These are phyloP conservation scores for Periophthalmus magnuspinnatus DNA, from an alignment of 2,797 vertebrate genomes.

Conservation along the genomic window DNA sequence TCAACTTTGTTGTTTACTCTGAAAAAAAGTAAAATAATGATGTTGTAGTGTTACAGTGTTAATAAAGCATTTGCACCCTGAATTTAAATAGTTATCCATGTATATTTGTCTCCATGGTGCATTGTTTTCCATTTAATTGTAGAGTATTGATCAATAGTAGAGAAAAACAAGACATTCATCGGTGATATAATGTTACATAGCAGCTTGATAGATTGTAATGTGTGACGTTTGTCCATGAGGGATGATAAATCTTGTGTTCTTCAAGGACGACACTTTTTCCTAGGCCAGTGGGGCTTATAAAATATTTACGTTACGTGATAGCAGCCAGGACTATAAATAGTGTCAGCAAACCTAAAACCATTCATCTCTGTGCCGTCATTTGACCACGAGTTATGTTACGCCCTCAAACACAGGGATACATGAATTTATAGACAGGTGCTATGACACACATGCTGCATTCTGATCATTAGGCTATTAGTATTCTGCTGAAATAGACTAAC, in stretches of 20 bases:
- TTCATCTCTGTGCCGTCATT: slow-evolving; percentile 5
- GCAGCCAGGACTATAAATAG: slow-evolving; percentile 57
- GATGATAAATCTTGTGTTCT: slow-evolving; percentile 32
- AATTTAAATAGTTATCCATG: background rate
- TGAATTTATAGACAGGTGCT: slow-evolving; percentile 12
- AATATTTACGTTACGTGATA: slow-evolving; percentile 56
- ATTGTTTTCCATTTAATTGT: background rate
- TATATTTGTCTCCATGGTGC: background rate
- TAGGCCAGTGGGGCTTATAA: slow-evolving; percentile 35
- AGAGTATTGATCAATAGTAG: background rate
- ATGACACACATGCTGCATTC: background rate
- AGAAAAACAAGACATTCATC: slow-evolving; percentile 2
- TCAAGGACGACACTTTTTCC: slow-evolving; percentile 36
- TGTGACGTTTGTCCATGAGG: slow-evolving; percentile 1
- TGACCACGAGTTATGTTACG: background rate
- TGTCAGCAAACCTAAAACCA: slow-evolving; percentile 33
- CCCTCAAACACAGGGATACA: background rate
- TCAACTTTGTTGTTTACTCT: no score
- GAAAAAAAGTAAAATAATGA: no score
- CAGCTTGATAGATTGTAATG: background rate
- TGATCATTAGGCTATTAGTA: slow-evolving; percentile 30
- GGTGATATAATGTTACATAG: background rate
- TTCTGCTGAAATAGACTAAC: slow-evolving; percentile 18
- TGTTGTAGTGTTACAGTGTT: no score
- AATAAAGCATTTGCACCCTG: no score